Evolutionary conservation across 2,113 vertebrate species (phyloP).

Genomic region (Callocephalon fimbriatum): DNA sequence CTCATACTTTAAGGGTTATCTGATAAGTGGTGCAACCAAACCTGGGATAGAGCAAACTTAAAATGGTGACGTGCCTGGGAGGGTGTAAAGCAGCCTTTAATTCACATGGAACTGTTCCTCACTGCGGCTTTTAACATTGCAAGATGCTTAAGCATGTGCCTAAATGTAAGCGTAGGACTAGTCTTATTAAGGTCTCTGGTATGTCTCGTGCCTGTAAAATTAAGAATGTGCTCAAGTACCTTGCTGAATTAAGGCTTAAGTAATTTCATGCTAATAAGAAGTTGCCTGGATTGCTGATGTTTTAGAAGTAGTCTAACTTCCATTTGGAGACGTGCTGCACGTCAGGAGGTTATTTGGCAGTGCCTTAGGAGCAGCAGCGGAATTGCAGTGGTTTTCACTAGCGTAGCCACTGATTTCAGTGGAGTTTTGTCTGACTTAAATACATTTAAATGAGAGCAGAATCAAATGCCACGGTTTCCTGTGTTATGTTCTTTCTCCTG

Average conservation of each 20-base stretch:
- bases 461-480: background rate
- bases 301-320: slow-evolving; percentile 28
- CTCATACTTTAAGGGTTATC: background rate
- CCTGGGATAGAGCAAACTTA: background rate
- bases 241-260: slow-evolving; percentile 43
- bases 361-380: background rate
- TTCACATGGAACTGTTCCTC: background rate
- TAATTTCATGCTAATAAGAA: slow-evolving; percentile 36
- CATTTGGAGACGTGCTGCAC: background rate
- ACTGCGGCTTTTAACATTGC: background rate
- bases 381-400: background rate
- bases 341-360: background rate
- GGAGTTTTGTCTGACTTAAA: slow-evolving; percentile 6
- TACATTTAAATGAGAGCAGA: slow-evolving; percentile 5
- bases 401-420: background rate
- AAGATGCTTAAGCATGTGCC: background rate
- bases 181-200: background rate
- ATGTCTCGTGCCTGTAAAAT: background rate
- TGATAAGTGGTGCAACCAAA: background rate
- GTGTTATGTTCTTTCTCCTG: background rate
- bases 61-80: background rate
- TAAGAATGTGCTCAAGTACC: slow-evolving; percentile 13
- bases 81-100: background rate
- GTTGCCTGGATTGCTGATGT: background rate
- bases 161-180: background rate